Evolutionary conservation across 2,113 vertebrate genomes (phyloP).

Genomic region (Petroica traversi): DNA sequence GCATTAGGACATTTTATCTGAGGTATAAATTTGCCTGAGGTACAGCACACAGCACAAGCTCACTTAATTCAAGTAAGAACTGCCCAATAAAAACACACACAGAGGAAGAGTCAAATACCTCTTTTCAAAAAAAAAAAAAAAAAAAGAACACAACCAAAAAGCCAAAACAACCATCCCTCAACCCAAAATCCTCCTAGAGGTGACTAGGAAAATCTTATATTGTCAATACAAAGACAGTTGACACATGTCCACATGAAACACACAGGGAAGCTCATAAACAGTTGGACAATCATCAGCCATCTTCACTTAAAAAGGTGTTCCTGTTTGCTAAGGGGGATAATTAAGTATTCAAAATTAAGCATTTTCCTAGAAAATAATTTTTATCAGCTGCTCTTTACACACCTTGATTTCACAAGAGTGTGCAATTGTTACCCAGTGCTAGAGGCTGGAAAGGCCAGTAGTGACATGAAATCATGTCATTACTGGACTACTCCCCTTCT

Average conservation of each 20-base stretch:
- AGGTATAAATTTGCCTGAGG: background rate
- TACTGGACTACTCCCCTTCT: background rate
- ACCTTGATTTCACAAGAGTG: background rate
- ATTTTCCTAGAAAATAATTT: background rate
- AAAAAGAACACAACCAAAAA: too few relatives aligned
- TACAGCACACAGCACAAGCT: background rate
- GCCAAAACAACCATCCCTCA: background rate
- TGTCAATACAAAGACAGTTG: background rate
- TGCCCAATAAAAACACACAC: background rate
- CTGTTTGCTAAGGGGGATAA: background rate
- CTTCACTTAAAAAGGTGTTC: background rate
- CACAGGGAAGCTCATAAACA: background rate
- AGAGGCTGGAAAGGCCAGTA: background rate
- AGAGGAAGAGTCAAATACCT: background rate
- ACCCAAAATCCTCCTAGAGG: background rate
- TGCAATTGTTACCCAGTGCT: background rate
- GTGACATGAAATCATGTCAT: background rate
- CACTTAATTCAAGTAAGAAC: background rate
- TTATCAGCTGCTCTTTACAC: background rate
- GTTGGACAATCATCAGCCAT: background rate
- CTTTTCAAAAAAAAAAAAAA: background rate
- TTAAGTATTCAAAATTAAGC: background rate
- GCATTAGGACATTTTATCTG: background rate
- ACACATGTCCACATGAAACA: background rate
- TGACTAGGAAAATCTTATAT: background rate